Conservation (phyloP, 2,113 vertebrate species). For the Sebastes schlegelii region DNA sequence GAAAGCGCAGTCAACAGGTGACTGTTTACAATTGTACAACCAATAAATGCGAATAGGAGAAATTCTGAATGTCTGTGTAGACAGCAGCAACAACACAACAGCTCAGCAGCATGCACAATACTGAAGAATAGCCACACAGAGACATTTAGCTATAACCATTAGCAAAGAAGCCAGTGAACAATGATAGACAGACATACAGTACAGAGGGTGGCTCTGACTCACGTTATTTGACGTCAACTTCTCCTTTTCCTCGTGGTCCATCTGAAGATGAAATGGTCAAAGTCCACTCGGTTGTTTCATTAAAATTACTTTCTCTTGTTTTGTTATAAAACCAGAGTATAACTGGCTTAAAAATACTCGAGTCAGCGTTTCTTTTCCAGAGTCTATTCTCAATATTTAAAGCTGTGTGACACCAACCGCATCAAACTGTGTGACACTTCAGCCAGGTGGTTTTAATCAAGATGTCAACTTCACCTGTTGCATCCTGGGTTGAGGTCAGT, state of each 20-base stretch:
- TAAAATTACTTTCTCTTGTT: background rate
- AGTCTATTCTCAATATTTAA: background rate
- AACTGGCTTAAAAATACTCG: background rate
- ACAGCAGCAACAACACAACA: background rate
- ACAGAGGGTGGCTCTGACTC: background rate
- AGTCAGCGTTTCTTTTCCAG: background rate
- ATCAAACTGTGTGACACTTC: background rate
- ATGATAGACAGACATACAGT: background rate
- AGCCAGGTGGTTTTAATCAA: background rate
- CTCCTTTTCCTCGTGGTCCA: background rate
- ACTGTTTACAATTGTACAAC: slow-evolving; percentile 2
- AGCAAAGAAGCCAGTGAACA: background rate
- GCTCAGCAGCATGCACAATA: background rate
- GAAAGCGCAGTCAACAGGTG: slow-evolving; percentile 6
- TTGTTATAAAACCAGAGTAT: background rate
- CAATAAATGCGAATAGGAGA: background rate
- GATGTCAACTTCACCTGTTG: background rate
- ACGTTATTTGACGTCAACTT: background rate
- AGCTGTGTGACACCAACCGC: background rate
- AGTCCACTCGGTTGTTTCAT: background rate
- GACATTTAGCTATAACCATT: background rate
- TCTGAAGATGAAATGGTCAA: background rate
- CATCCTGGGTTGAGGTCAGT: background rate
- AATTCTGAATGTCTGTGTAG: background rate
- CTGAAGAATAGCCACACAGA: background rate